Evolutionary conservation across 2,888 invertebrate species (phyloP), one percentile per base, ranked within the genome.

Genomic region (Macrophya alboannulata): DNA sequence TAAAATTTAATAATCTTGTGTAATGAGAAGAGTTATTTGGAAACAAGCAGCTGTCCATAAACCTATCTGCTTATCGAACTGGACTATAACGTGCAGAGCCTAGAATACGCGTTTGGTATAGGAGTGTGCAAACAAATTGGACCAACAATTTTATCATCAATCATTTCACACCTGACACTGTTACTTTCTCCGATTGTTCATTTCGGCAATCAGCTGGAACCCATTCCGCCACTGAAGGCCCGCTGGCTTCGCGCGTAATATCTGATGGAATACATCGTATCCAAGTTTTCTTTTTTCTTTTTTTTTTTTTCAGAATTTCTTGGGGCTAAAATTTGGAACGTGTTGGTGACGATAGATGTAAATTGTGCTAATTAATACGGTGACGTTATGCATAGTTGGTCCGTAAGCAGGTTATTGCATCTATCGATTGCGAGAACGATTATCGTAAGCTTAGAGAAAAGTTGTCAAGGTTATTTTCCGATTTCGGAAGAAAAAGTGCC

Each of bases 161-260:
- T 81, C 81, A 81, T 81, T 62, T 81, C 59, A 43, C 81, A 59
- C 81, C 62, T 37, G 81, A 59, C 81, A 81, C 51, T n/a, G n/a
- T 59, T 62, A 81, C 81, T 81, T 81, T 81, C 81, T 62, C 81
- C 62, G 62, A 81, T 62, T 81, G 81, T 77, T 77, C n/a, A 77
- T 77, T 77, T 51, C 77, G 77, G 48, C 55, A 74, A 55, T 43
- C 25, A 10, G 51, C 51, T 77, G 4, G n/a, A 55, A 25, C 4
- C 51, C 6, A n/a, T 77, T 55, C n/a, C 10, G 15, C 43, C 10
- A n/a, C 74, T 72, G 43, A 21, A n/a, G n/a, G n/a, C 72, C 43
- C 72, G 15, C 43, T 45, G 74, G 25, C 74, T 31, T 4, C 40
- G 12, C 25, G 55, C 51, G 51, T 74, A 45, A 45, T 45, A 74